Evolutionary conservation across 2,888 invertebrate species (phyloP), one percentile per base, ranked within the genome.

Genomic region (Lamproptera curius): DNA sequence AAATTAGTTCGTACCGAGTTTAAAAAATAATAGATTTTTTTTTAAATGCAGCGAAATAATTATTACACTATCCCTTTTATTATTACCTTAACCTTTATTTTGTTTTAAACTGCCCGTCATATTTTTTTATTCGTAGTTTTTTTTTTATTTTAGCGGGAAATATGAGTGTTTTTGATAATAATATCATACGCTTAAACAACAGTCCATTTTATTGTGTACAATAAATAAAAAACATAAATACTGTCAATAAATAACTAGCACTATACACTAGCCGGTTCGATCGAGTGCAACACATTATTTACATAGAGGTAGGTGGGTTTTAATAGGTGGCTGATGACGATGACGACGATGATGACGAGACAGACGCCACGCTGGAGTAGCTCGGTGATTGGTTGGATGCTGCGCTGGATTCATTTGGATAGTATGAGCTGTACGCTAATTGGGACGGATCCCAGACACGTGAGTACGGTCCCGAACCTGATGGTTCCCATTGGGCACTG

Each of bases 401-500:
- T 0, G 89, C 85, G 51, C 78, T 82, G 0, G 91, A 88, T 53
- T 91, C 89, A 67, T 91, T 91, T 54, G 93, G 92, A 67, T 92
- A 92, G 77, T 93, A 93, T 1, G 92, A 92, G 63, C 91, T 93
- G 72, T 92, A 93, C 16, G 93, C 93, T 56, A 92, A 74, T 61
- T 91, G 92, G 42, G 92, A 91, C 4, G 90, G 89, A 61, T 92
- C 92, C 93, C 95, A 95, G 1, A 93, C 91, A 57, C 95, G 89
- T 38, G 95, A 91, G 76, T 95, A 95, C 1, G 95, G 95, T 6
- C 94, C 94, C 41, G 92, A 91, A 65, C 89, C 92, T 56, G 90
- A 82, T 2, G 92, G 91, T 67, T 93, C 93, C 93, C 93, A 93
- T 57, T 91, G 90, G 5, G 91, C 91, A 58, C 90, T 90, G 89